Base-by-base conservation (phyloP, 2,888 invertebrate genomes). In the Rambutsinella grinnellia region DNA sequence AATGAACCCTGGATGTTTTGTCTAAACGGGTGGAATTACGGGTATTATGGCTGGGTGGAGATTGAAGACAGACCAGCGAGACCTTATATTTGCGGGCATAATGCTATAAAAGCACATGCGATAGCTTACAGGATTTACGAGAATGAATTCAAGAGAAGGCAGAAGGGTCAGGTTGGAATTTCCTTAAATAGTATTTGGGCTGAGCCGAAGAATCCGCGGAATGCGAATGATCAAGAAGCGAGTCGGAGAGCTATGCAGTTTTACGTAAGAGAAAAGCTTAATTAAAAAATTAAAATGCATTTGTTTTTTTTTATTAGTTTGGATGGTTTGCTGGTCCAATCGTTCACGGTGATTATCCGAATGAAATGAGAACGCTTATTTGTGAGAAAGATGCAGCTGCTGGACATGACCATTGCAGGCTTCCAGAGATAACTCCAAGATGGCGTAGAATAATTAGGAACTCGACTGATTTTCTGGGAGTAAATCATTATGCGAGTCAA, bases 321-420 rank as follows among this genome's bases (percentile, higher is more conserved):
- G 83, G 83, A 0, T 80, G 80, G 80, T 75, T 76, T 56, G 81
- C 81, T 2, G 47, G 79, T 66, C 81, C 83, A 13, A 49, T 83
- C 2, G 58, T 76, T 15, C 67, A 54, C 19, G 83, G 83, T 60
- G 80, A 80, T 46, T 83, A 83, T 65, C 83, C 79, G 1, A 72
- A 71, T 8, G 67, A 79, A 15, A 83, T 83, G 83, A 36, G 83
- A 26, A 28, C 80, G 28, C 46, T 77, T 1, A 63, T 83, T 13
- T 81, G 81, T 47, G 63, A 60, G 15, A 79, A 80, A 21, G 75
- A 72, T 61, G 76, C 49, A 1, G 71, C 69, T 2, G 79, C 78
- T 57, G 83, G 83, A n/a, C 44, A 79, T 10, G 65, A 77, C 19
- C 15, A 19, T 3, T 81, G 79, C 3, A 27, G 83, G 15, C 66